Evolutionary conservation across 2,888 invertebrate species (phyloP).

Genomic region (Adelphocoris suturalis): DNA sequence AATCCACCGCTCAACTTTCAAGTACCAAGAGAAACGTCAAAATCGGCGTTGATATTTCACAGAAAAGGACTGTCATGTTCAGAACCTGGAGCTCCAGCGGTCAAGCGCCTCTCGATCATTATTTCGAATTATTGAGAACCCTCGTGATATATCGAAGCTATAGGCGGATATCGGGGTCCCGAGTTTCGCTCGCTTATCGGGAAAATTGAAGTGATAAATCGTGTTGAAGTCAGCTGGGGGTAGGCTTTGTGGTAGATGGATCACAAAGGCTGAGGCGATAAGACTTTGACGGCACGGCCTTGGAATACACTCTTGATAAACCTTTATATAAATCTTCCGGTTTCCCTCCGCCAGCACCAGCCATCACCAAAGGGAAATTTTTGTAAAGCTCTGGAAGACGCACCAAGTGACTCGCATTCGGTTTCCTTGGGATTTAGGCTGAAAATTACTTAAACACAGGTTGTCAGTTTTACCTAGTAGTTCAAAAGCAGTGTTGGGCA

Average conservation of each 20-base stretch:
- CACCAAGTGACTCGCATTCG: not conserved
- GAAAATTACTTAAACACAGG: too few relatives aligned
- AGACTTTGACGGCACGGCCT: constrained; percentile 58
- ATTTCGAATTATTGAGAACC: constrained; percentile 39
- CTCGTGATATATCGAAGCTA: constrained; percentile 32
- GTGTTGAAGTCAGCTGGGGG: constrained; percentile 14
- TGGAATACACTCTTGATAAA: constrained; percentile 49
- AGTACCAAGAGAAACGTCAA: not conserved
- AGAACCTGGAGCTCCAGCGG: constrained; percentile 13
- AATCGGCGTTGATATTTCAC: constrained; percentile 22
- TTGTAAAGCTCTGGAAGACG: not conserved
- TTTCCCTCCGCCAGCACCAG: not conserved
- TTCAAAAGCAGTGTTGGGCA: too few relatives aligned
- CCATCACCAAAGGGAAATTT: not conserved
- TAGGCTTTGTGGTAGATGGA: constrained; percentile 49
- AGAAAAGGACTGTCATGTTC: constrained; percentile 32
- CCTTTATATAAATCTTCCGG: constrained; percentile 40
- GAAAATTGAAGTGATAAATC: constrained; percentile 42
- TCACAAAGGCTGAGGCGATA: constrained; percentile 55
- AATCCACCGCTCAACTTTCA: not conserved
- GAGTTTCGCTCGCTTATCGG: constrained; percentile 34
- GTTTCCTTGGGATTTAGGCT: too few relatives aligned
- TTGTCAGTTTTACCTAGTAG: too few relatives aligned
- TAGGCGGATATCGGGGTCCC: constrained; percentile 36
- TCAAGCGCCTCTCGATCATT: constrained; percentile 32